Conservation (phyloP, 2,888 invertebrate species). For the Ethmia dodecea region DNA sequence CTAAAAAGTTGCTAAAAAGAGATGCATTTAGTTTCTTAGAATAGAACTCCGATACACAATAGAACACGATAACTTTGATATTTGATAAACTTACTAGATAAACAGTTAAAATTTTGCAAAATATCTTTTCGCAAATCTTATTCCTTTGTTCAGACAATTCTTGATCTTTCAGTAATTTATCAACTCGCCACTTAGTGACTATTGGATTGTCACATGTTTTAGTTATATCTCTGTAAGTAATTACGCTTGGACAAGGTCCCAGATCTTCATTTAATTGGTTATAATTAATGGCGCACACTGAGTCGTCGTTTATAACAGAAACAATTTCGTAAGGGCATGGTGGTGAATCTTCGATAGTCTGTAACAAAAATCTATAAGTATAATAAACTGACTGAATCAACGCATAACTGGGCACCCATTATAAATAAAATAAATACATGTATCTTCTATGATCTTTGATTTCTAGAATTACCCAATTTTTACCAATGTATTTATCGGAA, state of each 20-base stretch:
- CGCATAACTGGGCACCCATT: too few species aligned
- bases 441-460: too few species aligned
- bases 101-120: constrained; percentile 40
- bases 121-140: constrained; percentile 36
- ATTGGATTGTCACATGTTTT: constrained; percentile 44
- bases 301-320: constrained; percentile 26
- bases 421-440: too few species aligned
- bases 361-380: too few species aligned
- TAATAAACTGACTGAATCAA: too few species aligned
- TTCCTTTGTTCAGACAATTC: constrained; percentile 20
- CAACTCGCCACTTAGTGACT: constrained; percentile 37
- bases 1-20: too few species aligned
- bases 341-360: constrained; percentile 46
- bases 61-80: too few species aligned
- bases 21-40: too few species aligned
- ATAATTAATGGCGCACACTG: constrained; percentile 34
- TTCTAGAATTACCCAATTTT: too few species aligned
- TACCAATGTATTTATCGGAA: too few species aligned
- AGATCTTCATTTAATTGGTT: constrained; percentile 20
- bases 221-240: constrained; percentile 30
- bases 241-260: constrained; percentile 25
- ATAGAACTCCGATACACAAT: too few species aligned
- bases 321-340: constrained; percentile 49
- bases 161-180: constrained; percentile 19
- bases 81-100: constrained; percentile 37